Percentiles rank a stretch among this genome's conserved stretches.
phyloP scores from a whole-genome alignment of 2,888 invertebrate genomes.

The Acronicta leporina region DNA sequence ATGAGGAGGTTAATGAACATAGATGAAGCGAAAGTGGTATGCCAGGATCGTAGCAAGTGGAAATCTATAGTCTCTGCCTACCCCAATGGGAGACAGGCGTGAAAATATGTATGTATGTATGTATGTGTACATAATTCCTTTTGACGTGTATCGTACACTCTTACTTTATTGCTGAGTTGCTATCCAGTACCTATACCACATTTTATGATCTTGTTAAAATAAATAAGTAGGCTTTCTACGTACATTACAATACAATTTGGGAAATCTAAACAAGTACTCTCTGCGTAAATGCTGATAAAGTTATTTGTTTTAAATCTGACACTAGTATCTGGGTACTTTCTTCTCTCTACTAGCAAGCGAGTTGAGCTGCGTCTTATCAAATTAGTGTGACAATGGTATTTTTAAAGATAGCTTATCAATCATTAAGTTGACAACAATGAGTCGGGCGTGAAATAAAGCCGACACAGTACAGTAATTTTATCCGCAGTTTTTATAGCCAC shows the following conservation, averaged over 20 bases:
- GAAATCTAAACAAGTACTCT: not conserved
- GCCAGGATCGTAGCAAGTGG: too few relatives aligned
- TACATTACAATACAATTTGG: not conserved
- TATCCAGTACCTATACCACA: too few relatives aligned
- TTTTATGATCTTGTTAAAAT: too few relatives aligned
- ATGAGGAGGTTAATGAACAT: too few relatives aligned
- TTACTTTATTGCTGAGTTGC: not conserved
- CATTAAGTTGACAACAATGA: conserved; percentile 6
- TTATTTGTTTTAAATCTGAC: conserved; percentile 24
- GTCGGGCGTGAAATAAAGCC: not conserved
- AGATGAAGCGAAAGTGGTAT: too few relatives aligned
- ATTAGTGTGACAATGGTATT: conserved; percentile 25
- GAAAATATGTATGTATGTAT: too few relatives aligned
- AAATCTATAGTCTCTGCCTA: too few relatives aligned
- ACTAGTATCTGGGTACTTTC: conserved; percentile 32
- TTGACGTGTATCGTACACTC: not conserved
- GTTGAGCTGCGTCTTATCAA: conserved; percentile 36
- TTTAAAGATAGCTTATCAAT: conserved; percentile 42
- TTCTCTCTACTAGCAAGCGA: conserved; percentile 31
- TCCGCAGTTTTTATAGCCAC: not conserved
- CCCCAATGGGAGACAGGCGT: too few relatives aligned
- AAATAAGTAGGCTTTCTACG: not conserved
- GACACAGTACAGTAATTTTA: not conserved
- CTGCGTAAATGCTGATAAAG: conserved; percentile 8
- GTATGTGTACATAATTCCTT: too few relatives aligned